phyloP scores from a whole-genome alignment of 2,888 invertebrate species.

The Subacronicta megacephala region DNA sequence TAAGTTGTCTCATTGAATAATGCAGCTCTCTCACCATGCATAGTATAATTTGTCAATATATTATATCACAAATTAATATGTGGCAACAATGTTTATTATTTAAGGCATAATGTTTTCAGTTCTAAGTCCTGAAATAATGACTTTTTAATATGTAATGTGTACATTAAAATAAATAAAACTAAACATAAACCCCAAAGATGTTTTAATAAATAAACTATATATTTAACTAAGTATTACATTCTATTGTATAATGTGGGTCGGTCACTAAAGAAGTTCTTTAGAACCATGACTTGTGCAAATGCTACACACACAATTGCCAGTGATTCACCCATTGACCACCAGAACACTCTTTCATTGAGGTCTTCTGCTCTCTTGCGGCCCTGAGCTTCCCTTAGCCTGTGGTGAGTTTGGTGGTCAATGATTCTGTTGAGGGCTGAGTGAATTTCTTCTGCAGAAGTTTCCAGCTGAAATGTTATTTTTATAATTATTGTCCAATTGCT shows the following conservation, averaged over 20 bases:
- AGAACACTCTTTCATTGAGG: constrained; percentile 97
- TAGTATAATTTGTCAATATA: background rate
- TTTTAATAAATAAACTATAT: constrained; percentile 81
- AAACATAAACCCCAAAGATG: constrained; percentile 64
- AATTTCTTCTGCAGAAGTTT: constrained; percentile 96
- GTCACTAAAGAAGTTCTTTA: constrained; percentile 96
- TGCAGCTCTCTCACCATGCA: background rate
- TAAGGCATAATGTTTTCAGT: constrained; percentile 19
- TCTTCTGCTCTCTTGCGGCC: constrained; percentile 98
- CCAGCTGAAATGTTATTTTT: constrained; percentile 92
- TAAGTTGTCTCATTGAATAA: too few species aligned
- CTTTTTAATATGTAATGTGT: too few species aligned
- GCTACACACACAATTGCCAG: constrained; percentile 95
- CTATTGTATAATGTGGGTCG: constrained; percentile 83
- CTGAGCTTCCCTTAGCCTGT: constrained; percentile 97
- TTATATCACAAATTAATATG: background rate
- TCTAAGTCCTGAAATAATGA: constrained; percentile 31
- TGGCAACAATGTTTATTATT: constrained; percentile 22
- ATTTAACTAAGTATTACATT: constrained; percentile 78
- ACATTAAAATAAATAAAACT: constrained; percentile 54
- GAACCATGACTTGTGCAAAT: constrained; percentile 96
- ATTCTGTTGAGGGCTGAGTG: constrained; percentile 96
- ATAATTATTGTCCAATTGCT: constrained; percentile 9
- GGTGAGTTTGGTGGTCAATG: constrained; percentile 99
- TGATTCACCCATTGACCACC: constrained; percentile 98